A percentile compares a stretch with the other conserved stretches of the same genome.
Conservation (phyloP, 2,888 invertebrate genomes). For the Phengaris arion region DNA sequence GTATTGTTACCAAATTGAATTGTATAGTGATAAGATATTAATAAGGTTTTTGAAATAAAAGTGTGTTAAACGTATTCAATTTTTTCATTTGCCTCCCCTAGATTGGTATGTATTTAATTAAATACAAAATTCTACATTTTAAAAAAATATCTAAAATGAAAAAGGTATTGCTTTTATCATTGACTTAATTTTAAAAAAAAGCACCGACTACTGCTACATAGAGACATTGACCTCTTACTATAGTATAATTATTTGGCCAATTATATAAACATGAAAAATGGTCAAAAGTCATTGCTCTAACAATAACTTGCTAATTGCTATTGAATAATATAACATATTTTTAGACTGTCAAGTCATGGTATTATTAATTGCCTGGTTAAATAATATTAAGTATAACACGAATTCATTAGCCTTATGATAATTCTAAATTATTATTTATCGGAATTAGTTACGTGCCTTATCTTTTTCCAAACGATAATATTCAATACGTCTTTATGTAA, state of each 20-base stretch:
- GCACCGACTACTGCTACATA: background rate
- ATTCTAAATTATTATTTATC: background rate
- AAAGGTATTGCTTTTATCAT: background rate
- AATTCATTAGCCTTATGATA: background rate
- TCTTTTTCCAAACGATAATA: background rate
- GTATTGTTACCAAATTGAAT: constrained; percentile 37
- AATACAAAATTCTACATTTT: background rate
- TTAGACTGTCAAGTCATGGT: background rate
- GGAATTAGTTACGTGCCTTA: constrained; percentile 2
- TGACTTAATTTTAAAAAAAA: background rate
- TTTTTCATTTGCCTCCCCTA: constrained; percentile 29
- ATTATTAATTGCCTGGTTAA: background rate
- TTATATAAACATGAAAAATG: background rate
- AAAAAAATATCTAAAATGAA: background rate
- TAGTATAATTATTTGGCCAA: background rate
- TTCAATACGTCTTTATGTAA: background rate
- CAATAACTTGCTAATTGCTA: background rate
- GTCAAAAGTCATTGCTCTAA: background rate
- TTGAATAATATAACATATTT: background rate
- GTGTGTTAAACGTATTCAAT: constrained; percentile 36
- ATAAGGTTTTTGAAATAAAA: constrained; percentile 41
- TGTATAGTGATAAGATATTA: constrained; percentile 37
- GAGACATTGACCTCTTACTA: background rate
- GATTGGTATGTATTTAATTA: constrained; percentile 18
- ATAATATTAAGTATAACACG: background rate